A percentile compares a stretch with the other conserved stretches of the same genome.
These are phyloP conservation scores for Bellardia bayeri DNA, from an alignment of 2,888 invertebrate genomes.

Conservation along the genomic window DNA sequence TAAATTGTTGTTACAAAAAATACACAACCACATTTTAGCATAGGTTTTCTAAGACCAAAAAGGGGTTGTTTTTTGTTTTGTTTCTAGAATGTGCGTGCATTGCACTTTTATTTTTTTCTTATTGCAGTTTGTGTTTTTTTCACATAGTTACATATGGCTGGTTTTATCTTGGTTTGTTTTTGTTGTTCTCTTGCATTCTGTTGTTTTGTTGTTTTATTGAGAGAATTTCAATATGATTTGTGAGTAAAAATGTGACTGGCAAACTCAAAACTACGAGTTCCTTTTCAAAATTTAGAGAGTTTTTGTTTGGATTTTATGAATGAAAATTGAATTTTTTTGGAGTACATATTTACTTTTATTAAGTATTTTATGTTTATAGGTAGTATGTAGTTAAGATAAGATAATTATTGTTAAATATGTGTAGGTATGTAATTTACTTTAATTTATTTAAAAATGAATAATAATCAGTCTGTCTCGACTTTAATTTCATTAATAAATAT, in stretches of 20 bases:
- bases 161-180: conserved; percentile 15
- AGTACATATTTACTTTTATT: neutral
- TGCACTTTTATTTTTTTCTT: neutral
- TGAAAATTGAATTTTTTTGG: neutral
- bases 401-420: no score
- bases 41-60: neutral
- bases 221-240: neutral
- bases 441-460: no score
- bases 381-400: no score
- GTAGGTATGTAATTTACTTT: no score
- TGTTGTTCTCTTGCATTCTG: neutral
- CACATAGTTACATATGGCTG: neutral
- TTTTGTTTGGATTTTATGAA: conserved; percentile 4
- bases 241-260: neutral
- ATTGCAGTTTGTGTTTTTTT: neutral
- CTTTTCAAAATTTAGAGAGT: neutral
- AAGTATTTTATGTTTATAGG: neutral
- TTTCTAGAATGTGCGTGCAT: neutral
- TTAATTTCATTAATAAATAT: no score
- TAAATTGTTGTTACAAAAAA: no score
- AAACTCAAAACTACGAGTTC: no score
- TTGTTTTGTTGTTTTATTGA: neutral
- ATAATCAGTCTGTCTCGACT: no score
- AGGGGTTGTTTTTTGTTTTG: conserved; percentile 19
- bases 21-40: no score